phyloP scores from a whole-genome alignment of 2,797 vertebrate species.

The Sebastolobus alascanus region DNA sequence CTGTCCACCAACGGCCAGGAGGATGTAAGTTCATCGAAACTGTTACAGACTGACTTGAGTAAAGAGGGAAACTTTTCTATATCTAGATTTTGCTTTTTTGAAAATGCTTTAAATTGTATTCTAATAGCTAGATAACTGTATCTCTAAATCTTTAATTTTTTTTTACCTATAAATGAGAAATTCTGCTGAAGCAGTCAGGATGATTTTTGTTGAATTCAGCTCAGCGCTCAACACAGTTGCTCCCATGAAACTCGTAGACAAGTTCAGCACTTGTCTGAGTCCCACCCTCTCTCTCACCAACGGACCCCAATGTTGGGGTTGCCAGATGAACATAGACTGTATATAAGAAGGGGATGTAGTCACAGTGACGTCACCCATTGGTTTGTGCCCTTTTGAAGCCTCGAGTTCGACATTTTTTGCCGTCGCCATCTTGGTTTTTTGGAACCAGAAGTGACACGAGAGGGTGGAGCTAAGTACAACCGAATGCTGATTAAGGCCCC shows the following conservation, averaged over 20 bases:
- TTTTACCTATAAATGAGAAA: background rate
- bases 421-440: no score
- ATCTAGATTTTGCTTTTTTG: background rate
- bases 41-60: background rate
- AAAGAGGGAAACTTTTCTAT: background rate
- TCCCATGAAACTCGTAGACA: background rate
- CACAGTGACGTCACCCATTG: no score
- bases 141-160: background rate
- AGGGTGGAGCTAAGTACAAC: no score
- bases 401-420: no score
- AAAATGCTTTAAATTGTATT: background rate
- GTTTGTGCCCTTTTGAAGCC: no score
- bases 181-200: background rate
- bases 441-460: no score
- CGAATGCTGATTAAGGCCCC: no score
- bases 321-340: no score
- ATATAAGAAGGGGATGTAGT: no score
- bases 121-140: background rate
- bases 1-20: background rate
- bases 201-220: background rate
- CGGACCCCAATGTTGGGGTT: background rate
- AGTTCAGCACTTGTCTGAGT: background rate
- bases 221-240: background rate
- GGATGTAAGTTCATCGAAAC: background rate
- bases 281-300: background rate